Conservation (phyloP, 2,113 vertebrate genomes). For the Hyperopisus bebe region DNA sequence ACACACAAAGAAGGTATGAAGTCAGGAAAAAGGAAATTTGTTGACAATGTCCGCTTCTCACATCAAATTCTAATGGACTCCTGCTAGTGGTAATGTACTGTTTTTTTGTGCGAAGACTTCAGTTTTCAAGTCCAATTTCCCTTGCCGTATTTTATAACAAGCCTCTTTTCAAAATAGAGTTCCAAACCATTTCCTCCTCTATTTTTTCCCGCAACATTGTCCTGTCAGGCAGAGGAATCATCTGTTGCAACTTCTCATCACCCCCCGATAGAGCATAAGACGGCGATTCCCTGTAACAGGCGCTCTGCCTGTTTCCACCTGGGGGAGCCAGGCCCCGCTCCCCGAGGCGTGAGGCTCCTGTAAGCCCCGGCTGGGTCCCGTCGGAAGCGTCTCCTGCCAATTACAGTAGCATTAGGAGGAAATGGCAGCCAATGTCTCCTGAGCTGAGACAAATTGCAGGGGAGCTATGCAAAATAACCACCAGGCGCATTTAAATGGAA, state of each 20-base stretch:
- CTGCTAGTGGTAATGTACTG: neutral
- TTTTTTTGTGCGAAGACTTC: neutral
- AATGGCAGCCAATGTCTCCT: slow-evolving; percentile 54
- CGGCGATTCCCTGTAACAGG: neutral
- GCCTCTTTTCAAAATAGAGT: slow-evolving; percentile 15
- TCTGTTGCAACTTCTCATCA: neutral
- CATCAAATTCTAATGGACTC: slow-evolving; percentile 8
- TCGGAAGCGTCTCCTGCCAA: slow-evolving; percentile 49
- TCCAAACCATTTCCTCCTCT: slow-evolving; percentile 19
- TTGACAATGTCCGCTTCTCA: neutral
- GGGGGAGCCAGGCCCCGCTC: slow-evolving; percentile 3
- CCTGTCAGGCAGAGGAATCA: slow-evolving; percentile 11
- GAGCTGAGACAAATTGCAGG: slow-evolving; percentile 70
- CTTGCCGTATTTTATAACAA: slow-evolving; percentile 6
- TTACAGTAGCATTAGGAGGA: slow-evolving; percentile 61
- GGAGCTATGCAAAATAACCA: slow-evolving; percentile 69
- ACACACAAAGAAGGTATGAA: neutral
- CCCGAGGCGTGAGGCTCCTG: slow-evolving; percentile 23
- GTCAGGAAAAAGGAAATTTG: neutral
- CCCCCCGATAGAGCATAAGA: neutral
- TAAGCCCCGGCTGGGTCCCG: slow-evolving; percentile 30
- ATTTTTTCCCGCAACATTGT: slow-evolving; percentile 9
- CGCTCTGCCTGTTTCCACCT: slow-evolving; percentile 10
- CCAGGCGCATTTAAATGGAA: slow-evolving; percentile 73
- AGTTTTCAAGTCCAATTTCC: slow-evolving; percentile 2